Conservation (phyloP, 2,113 vertebrate genomes). For the Martes martes region DNA sequence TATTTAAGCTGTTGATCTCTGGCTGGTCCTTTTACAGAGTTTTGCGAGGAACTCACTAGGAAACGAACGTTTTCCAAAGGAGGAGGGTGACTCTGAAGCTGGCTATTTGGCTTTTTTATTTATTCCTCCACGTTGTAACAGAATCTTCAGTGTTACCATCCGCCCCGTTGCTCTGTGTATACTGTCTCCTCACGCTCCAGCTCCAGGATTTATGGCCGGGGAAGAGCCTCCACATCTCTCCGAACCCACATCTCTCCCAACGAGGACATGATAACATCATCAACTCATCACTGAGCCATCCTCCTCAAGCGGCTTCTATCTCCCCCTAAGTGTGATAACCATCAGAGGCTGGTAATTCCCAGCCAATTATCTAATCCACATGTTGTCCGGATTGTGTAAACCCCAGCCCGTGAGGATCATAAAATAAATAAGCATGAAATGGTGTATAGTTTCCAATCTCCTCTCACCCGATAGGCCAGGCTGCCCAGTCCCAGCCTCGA, state of each 20-base stretch:
- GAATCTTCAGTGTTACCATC: neutral
- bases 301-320: slow-evolving; percentile 84
- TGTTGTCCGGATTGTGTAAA: slow-evolving; percentile 93
- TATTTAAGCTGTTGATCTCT: neutral
- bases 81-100: neutral
- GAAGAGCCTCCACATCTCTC: neutral
- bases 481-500: neutral
- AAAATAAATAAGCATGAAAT: slow-evolving; percentile 97
- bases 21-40: neutral
- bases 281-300: neutral
- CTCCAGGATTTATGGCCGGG: neutral
- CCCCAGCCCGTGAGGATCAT: slow-evolving; percentile 92
- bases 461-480: slow-evolving; percentile 82
- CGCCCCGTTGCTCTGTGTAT: neutral
- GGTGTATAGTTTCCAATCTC: slow-evolving; percentile 92
- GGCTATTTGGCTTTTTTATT: neutral
- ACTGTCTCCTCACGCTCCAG: neutral
- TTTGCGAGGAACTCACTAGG: neutral
- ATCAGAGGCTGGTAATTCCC: slow-evolving; percentile 91
- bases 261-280: neutral
- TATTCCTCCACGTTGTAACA: neutral
- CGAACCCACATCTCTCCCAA: neutral
- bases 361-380: slow-evolving; percentile 99
- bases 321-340: slow-evolving; percentile 86
- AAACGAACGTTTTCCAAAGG: slow-evolving; percentile 27